These are phyloP conservation scores for Salvelinus fontinalis DNA, from an alignment of 2,113 vertebrate species.

Conservation along the genomic window DNA sequence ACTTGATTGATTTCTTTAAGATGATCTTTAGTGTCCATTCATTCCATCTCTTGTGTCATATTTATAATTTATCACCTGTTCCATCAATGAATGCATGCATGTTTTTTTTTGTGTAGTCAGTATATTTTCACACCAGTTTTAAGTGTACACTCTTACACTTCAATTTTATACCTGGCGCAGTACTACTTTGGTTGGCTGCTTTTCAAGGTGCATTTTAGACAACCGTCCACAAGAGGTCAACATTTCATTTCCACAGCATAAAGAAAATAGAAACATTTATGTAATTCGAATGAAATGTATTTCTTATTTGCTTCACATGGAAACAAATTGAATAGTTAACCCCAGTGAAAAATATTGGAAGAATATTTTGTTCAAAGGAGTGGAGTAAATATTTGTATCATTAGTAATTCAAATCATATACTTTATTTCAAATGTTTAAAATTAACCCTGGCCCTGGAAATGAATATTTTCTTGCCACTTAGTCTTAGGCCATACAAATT, in stretches of 20 bases:
- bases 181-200: background rate
- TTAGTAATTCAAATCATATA: background rate
- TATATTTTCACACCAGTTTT: background rate
- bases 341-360: background rate
- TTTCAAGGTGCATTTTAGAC: constrained; percentile 28
- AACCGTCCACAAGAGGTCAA: constrained; percentile 56
- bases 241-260: constrained; percentile 33
- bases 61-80: too few species aligned
- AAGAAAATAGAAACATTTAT: background rate
- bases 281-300: background rate
- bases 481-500: too few species aligned
- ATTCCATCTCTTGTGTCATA: too few species aligned
- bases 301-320: too few species aligned
- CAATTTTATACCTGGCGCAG: background rate
- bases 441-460: background rate
- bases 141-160: background rate
- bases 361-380: background rate
- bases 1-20: too few species aligned
- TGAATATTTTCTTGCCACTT: too few species aligned
- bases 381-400: background rate
- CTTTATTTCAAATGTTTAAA: background rate
- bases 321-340: background rate
- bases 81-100: too few species aligned
- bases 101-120: background rate
- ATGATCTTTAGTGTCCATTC: too few species aligned